Evolutionary conservation across 2,888 invertebrate genomes (phyloP), one percentile per base, ranked within the genome.

Genomic region (Andrena dorsata): DNA sequence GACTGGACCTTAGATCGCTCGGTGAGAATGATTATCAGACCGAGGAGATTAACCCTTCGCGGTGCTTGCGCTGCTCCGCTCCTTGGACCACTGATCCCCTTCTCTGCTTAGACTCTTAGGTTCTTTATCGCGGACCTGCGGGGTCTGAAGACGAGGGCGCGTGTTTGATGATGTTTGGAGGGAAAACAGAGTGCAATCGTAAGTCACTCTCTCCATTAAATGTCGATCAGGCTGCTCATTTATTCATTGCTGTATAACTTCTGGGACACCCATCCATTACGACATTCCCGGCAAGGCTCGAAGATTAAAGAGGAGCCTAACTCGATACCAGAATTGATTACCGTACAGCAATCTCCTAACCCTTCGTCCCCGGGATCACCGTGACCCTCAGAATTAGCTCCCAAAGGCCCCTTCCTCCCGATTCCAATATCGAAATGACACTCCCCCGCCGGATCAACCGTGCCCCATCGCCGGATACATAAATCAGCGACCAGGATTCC

Each of bases 401-500:
- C 53, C 16, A 16, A 35, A 16, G 66, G 13, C 32, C 53, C 32
- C 30, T 16, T 47, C 30, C 5, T 47, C 20, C 10, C 6, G 10
- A 30, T 23, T 23, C 32, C 30, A 53, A 68, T 68, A 53, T 51
- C 30, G 49, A 49, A n/a, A 2, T 30, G 51, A 32, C 47, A 7
- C 56, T 56, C 23, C 23, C 56, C 2, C 30, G n/a, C 26, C 51
- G 5, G 2, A 16, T 6, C 20, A 35, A 23, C 68, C 32, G 53
- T 32, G 23, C 7, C 20, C 51, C 68, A 68, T 68, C 35, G 13
- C 64, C 79, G 80, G 80, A 80, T 69, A 35, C 72, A 51, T 80
- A 80, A 82, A 82, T 82, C 82, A 58, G 64, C 23, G 10, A 20
- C 4, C 49, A 35, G 65, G 35, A 51, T 68, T 72, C 80, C 30